Percentiles rank a stretch among this genome's conserved stretches.
These are phyloP conservation scores for Seriola aureovittata DNA, from an alignment of 2,113 vertebrate genomes.

Conservation along the genomic window DNA sequence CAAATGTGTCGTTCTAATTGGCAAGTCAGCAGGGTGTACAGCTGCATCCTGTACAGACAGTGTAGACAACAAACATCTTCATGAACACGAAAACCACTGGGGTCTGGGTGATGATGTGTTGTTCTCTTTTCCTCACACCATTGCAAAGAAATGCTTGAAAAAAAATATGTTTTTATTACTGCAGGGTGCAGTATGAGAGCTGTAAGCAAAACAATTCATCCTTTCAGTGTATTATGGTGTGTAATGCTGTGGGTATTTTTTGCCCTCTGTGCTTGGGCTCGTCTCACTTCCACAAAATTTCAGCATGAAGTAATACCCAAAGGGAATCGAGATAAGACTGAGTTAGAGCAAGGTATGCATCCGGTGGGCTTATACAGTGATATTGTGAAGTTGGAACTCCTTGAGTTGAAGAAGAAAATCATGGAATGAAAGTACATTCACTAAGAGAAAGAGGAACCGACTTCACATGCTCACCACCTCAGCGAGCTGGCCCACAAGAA, in stretches of 20 bases:
- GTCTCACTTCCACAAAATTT: background rate
- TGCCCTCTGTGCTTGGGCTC: background rate
- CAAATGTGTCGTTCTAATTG: slow-evolving; percentile 67
- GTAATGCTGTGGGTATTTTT: background rate
- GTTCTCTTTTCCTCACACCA: background rate
- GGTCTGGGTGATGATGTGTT: slow-evolving; percentile 19
- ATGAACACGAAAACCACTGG: slow-evolving; percentile 35
- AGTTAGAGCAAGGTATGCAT: background rate
- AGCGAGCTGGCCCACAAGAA: background rate
- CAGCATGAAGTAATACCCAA: background rate
- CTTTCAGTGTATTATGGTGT: background rate
- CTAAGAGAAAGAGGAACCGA: background rate
- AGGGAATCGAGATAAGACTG: background rate
- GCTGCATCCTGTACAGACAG: slow-evolving; percentile 44
- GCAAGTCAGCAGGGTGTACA: slow-evolving; percentile 62
- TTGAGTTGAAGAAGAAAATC: background rate
- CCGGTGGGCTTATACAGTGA: background rate
- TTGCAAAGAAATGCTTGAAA: slow-evolving; percentile 4
- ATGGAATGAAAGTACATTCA: background rate
- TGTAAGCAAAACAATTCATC: slow-evolving; percentile 20
- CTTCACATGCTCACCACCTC: background rate
- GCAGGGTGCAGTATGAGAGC: slow-evolving; percentile 28
- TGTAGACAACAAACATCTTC: slow-evolving; percentile 41
- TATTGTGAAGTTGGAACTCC: background rate
- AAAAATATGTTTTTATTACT: background rate